These are phyloP conservation scores for Sthenelais limicola DNA, from an alignment of 2,888 invertebrate species.

Conservation along the genomic window DNA sequence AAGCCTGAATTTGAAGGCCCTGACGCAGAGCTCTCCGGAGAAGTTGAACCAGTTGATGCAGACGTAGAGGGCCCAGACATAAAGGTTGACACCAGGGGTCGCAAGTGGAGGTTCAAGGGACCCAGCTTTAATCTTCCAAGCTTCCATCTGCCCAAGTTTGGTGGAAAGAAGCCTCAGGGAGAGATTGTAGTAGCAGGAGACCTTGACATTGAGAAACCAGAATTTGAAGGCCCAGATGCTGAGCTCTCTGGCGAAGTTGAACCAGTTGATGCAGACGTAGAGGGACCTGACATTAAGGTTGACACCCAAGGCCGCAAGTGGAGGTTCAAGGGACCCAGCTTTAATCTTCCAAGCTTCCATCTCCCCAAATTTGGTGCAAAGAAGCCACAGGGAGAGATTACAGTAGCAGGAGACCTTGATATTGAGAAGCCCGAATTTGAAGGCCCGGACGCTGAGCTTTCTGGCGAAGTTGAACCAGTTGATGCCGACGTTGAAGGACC, in stretches of 20 bases:
- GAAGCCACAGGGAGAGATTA: too few relatives aligned
- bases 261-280: too few relatives aligned
- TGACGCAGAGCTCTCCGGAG: neutral
- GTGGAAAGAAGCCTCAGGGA: neutral
- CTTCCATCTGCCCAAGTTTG: neutral
- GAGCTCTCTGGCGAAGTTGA: too few relatives aligned
- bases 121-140: neutral
- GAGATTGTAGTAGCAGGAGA: neutral
- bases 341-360: too few relatives aligned
- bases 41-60: too few relatives aligned
- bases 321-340: too few relatives aligned
- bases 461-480: too few relatives aligned
- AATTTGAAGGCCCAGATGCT: neutral
- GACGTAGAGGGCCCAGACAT: too few relatives aligned
- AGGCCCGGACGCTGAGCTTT: neutral
- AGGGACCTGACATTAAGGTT: too few relatives aligned
- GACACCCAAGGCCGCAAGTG: too few relatives aligned
- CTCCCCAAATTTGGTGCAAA: too few relatives aligned
- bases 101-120: slow-evolving; percentile 4
- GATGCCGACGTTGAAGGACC: slow-evolving; percentile 2
- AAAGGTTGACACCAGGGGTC: neutral
- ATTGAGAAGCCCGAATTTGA: neutral
- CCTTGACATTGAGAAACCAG: neutral
- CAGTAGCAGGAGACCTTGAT: too few relatives aligned
- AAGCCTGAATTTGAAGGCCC: neutral